phyloP scores from a whole-genome alignment of 2,113 vertebrate genomes.

The Nansenia antarctica region DNA sequence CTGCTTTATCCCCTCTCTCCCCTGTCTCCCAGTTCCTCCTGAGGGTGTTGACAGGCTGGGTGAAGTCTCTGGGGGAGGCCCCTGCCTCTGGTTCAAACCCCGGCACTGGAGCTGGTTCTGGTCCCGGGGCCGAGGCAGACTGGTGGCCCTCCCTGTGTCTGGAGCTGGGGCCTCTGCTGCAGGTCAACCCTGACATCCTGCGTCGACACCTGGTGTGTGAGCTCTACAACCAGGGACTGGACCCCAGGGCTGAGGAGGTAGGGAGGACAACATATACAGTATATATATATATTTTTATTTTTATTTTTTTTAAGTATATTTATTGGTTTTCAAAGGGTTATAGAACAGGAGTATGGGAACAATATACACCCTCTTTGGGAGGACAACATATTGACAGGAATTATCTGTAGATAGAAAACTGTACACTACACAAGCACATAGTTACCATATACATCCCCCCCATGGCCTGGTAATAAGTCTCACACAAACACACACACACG shows the following conservation, averaged over 20 bases:
- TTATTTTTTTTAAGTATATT: too few species aligned
- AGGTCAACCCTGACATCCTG: conserved; percentile 86
- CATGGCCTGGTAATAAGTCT: too few species aligned
- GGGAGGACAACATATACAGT: too few species aligned
- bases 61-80: conserved; percentile 72
- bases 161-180: conserved; percentile 86
- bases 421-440: too few species aligned
- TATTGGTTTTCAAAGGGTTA: too few species aligned
- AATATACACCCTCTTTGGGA: too few species aligned
- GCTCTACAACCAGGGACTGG: conserved; percentile 90
- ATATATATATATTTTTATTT: too few species aligned
- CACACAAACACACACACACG: too few species aligned
- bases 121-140: conserved; percentile 67
- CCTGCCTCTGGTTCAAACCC: conserved; percentile 8
- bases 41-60: conserved; percentile 83
- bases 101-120: not conserved
- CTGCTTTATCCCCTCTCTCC: not conserved
- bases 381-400: too few species aligned
- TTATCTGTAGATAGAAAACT: too few species aligned
- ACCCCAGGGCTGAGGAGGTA: conserved; percentile 91
- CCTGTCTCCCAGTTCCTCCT: conserved; percentile 82
- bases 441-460: too few species aligned
- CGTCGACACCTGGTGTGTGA: conserved; percentile 89
- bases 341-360: too few species aligned
- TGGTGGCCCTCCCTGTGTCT: conserved; percentile 86